These are phyloP conservation scores for Notocelia uddmanniana DNA, from an alignment of 2,888 invertebrate genomes.

Conservation along the genomic window DNA sequence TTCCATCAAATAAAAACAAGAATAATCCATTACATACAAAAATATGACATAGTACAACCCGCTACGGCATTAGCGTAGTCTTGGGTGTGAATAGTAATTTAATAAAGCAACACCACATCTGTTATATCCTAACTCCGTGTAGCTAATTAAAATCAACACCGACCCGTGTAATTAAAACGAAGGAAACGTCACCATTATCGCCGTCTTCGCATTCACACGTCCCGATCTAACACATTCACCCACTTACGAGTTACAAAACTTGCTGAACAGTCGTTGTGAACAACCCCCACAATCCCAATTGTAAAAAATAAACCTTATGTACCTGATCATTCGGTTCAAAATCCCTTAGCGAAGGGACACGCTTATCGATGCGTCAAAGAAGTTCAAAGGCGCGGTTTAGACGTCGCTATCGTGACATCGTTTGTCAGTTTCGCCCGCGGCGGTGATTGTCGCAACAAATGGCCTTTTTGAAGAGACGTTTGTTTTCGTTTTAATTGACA, in stretches of 20 bases:
- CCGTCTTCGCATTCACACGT: slow-evolving; percentile 58
- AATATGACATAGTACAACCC: no score
- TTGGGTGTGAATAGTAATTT: no score
- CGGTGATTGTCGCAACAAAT: slow-evolving; percentile 78
- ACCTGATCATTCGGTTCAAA: not conserved
- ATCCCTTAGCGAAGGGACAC: slow-evolving; percentile 31
- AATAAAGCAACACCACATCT: not conserved
- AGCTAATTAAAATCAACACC: slow-evolving; percentile 40
- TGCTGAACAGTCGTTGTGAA: slow-evolving; percentile 80
- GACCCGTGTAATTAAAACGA: slow-evolving; percentile 50
- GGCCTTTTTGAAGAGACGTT: slow-evolving; percentile 73
- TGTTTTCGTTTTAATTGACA: slow-evolving; percentile 75
- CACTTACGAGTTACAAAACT: slow-evolving; percentile 79
- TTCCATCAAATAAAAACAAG: no score
- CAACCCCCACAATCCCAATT: slow-evolving; percentile 57
- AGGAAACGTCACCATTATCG: slow-evolving; percentile 76
- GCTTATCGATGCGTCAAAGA: slow-evolving; percentile 85
- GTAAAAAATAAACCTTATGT: not conserved
- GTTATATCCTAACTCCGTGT: slow-evolving; percentile 22
- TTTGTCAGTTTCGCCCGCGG: slow-evolving; percentile 80
- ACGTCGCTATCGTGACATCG: slow-evolving; percentile 73
- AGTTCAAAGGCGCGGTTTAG: slow-evolving; percentile 83
- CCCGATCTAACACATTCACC: slow-evolving; percentile 84
- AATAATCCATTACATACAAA: no score
- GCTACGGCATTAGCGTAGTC: no score